Evolutionary conservation across 1,140 invertebrate species (phyloP), one percentile per base, ranked within the genome.

Genomic region (Xylocopa sonorina): DNA sequence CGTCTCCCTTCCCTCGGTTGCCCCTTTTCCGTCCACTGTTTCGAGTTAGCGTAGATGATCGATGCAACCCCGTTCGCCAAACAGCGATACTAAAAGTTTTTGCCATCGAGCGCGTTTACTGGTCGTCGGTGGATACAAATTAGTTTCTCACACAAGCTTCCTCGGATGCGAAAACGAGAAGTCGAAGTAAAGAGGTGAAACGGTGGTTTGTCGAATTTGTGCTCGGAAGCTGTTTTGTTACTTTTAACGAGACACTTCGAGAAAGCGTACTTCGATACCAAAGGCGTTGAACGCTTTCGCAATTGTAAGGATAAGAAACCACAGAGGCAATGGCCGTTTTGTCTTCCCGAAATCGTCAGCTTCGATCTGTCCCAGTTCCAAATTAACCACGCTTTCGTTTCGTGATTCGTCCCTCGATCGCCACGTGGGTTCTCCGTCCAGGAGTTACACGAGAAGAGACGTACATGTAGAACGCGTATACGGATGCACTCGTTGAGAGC

Each of bases 41-140:
- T 32, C 38, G 24, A 50, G 74, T 71, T 74, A 58, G 57, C 71
- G 4, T n/a, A 10, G 38, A 62, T 82, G 60, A 80, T 82, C 60
- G 41, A 38, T 32, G 32, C 29, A 32, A 51, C n/a, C 46, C 21
- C 46, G 14, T 21, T 46, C 48, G 48, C 68, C 50, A 78, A 81
- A 74, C 32, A 67, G 57, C 51, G 64, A 74, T 38, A 34, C 75
- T 50, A n/a, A 16, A 67, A 48, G 10, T 5, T 74, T 24, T 60
- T 29, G 24, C 41, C 18, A n/a, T 41, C 24, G 14, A 50, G 3
- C 14, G n/a, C 32, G 24, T 41, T 63, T 29, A 12, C 0, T 3
- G n/a, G 0, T 12, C 9, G 0, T 12, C 9, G 7, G 14, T 21
- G 16, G n/a, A 14, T 50, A 51, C 29, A 62, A 62, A 73, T 62